A percentile compares a stretch with the other conserved stretches of the same genome.
Conservation (phyloP, 92 coral and sea anemone genomes). For the Pocillopora meandrina region DNA sequence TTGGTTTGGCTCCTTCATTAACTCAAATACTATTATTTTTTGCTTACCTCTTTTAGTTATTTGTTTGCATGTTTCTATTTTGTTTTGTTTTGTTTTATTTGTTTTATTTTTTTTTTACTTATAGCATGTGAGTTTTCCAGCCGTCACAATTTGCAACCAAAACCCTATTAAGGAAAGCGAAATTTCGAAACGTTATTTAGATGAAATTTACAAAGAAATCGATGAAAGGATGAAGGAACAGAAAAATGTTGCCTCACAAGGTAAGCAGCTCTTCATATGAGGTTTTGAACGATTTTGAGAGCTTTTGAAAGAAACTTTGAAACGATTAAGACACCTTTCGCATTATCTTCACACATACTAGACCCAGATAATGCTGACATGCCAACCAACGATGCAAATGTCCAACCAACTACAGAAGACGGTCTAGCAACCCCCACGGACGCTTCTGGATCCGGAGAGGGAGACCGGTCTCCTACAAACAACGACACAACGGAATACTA, state of each 20-base stretch:
- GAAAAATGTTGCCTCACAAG: background rate
- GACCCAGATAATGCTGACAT: no score
- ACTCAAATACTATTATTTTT: no score
- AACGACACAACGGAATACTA: background rate
- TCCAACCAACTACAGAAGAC: no score
- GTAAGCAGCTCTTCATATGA: background rate
- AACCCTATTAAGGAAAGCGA: conserved; percentile 21
- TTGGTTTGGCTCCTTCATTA: no score
- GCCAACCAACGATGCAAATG: no score
- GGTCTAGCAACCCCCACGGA: no score
- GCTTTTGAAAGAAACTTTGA: no score
- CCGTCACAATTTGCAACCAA: conserved; percentile 49
- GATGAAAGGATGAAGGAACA: background rate
- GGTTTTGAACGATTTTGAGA: background rate
- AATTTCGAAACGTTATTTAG: conserved; percentile 19
- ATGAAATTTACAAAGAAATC: background rate
- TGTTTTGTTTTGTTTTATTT: background rate
- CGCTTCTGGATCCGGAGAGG: background rate
- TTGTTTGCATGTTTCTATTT: background rate
- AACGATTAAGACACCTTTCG: no score
- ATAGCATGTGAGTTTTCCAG: conserved; percentile 30
- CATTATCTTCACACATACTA: no score
- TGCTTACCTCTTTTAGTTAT: background rate
- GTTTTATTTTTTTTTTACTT: background rate
- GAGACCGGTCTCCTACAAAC: background rate